Evolutionary conservation across 2,888 invertebrate species (phyloP), one percentile per base, ranked within the genome.

Genomic region (Melitaea athalia): DNA sequence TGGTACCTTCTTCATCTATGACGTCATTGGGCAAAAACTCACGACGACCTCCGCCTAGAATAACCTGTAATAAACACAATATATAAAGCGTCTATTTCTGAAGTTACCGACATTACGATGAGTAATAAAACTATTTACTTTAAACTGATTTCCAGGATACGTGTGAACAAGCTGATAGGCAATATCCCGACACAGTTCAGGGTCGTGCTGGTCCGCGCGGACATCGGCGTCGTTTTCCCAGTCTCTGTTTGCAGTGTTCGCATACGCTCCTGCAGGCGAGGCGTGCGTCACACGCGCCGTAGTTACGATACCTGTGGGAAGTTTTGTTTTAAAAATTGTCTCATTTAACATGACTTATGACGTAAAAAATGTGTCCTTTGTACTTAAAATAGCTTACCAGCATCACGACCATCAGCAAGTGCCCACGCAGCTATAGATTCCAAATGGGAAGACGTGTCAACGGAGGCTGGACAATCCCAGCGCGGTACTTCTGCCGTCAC

Each of bases 221-320:
- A 95, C 88, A 63, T 94, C 94, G 0, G 89, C 91, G 82, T 96
- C 96, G 77, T 91, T 94, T 87, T 97, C 96, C 96, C 96, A 97
- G 79, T 95, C 92, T 50, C 96, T 93, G 74, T 95, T 86, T 0
- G 96, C 94, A 0, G 93, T 87, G 79, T 95, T 95, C 0, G 96
- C 95, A 82, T 95, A 79, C 10, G 78, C 74, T 0, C 94, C 87
- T 0, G 95, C 95, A 0, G 96, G 96, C 0, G 96, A 96, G 5
- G 96, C 97, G 82, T 97, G 96, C 0, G 97, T 97, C 0, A 97
- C 94, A 66, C 96, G 92, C 0, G 96, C 95, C 3, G 95, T 96
- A 11, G 97, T 97, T 31, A 97, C 96, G 15, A 95, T 84, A 0
- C 95, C 95, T 85, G 10, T 52, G n/a, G 0, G 15, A 15, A 15